Evolutionary conservation across 2,797 vertebrate species (phyloP), one percentile per base, ranked within the genome.

Genomic region (Rhinogobio ventralis): DNA sequence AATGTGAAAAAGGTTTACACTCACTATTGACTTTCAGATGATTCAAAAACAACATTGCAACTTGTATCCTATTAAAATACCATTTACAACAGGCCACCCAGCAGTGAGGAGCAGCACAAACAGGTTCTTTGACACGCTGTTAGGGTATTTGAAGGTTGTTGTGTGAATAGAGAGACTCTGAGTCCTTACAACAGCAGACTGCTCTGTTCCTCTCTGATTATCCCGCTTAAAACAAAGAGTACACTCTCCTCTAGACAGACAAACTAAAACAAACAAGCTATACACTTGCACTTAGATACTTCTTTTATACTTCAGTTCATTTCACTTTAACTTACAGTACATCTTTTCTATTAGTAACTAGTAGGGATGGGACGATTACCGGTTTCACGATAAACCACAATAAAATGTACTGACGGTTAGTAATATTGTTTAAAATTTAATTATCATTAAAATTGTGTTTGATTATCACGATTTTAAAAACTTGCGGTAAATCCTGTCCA

Each of bases 151-250:
- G 72, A 60, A 83, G 72, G 46, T 46, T 23, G 62, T 57, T 68
- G 17, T 67, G 20, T 4, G 25, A 77, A 46, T 55, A 68, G 45
- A 68, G 45, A 71, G 71, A 33, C 68, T 33, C 66, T 15, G 46
- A 82, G 55, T 46, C 39, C 55, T 33, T 82, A 72, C 64, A 84
- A 69, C n/a, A 33, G 42, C 78, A 77, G 42, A 45, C 62, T 72
- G 74, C 42, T 67, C 49, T 53, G 45, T 82, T 82, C 53, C 57
- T 68, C 39, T 78, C 49, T 23, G 62, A 67, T 67, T 75, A 73
- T 68, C 30, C 20, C 1, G 53, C 45, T 82, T 74, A n/a, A 73
- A 79, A 79, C 83, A 87, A 60, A 85, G 19, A 46, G 15, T 42
- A 46, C 72, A 36, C 42, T 55, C 25, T 68, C 33, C 30, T 64